phyloP scores from a whole-genome alignment of 2,888 invertebrate genomes.

The Chydorus sphaericus region DNA sequence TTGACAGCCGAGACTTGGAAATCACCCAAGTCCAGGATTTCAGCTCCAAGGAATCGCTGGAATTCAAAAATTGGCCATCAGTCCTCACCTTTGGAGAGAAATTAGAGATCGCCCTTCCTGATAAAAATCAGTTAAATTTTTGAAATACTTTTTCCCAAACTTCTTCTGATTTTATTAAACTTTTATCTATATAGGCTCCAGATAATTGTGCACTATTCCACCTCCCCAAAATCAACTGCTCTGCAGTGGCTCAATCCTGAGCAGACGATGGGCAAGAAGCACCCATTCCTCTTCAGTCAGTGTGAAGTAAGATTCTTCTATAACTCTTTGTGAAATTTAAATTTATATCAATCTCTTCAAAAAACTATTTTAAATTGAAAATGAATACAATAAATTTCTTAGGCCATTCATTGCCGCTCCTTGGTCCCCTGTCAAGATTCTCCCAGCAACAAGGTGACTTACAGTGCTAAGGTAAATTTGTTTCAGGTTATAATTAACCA shows the following conservation, averaged over 20 bases:
- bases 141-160: no score
- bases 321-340: no score
- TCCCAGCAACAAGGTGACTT: conserved; percentile 74
- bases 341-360: no score
- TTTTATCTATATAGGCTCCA: no score
- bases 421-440: conserved; percentile 86
- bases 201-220: conserved; percentile 48
- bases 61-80: conserved; percentile 43
- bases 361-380: neutral
- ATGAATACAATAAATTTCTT: conserved; percentile 25
- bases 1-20: conserved; percentile 57
- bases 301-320: conserved; percentile 49
- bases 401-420: conserved; percentile 79
- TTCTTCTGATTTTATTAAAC: no score
- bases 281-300: conserved; percentile 74
- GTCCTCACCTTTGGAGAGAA: conserved; percentile 59
- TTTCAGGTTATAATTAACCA: no score
- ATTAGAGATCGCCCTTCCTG: conserved; percentile 51
- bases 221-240: conserved; percentile 60
- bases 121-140: no score
- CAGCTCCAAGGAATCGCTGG: conserved; percentile 36
- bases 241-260: conserved; percentile 76
- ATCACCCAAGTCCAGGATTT: conserved; percentile 45
- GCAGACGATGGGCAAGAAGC: conserved; percentile 72
- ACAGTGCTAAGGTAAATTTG: conserved; percentile 52